Evolutionary conservation across 2,888 invertebrate species (phyloP).

Genomic region (Polyploca ridens): DNA sequence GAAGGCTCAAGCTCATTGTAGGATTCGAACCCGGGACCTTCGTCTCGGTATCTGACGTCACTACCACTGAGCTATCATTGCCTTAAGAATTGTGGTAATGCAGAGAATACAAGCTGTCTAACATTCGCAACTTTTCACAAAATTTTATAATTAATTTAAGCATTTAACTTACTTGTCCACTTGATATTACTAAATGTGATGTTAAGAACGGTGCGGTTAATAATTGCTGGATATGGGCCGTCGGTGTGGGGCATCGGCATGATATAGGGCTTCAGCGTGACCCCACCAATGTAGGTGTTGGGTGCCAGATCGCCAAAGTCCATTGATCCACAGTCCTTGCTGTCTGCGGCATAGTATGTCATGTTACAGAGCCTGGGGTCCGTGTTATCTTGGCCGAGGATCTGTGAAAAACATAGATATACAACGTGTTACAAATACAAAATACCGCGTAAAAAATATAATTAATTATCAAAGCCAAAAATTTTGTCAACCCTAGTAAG

Average conservation of each 20-base stretch:
- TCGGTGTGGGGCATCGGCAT: constrained; percentile 34
- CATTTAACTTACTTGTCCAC: constrained; percentile 72
- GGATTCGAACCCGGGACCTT: too few species aligned
- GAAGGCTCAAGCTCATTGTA: too few species aligned
- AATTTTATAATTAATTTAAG: too few species aligned
- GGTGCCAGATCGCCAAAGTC: constrained; percentile 66
- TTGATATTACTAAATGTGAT: constrained; percentile 78
- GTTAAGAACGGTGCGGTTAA: constrained; percentile 71
- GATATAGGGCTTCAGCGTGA: constrained; percentile 69
- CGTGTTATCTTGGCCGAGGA: constrained; percentile 52
- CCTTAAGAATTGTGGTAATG: too few species aligned
- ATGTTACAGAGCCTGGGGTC: constrained; percentile 66
- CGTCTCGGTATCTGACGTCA: too few species aligned
- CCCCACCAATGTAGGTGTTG: constrained; percentile 68
- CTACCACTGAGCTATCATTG: too few species aligned
- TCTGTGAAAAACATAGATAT: constrained; percentile 45
- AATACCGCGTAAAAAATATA: too few species aligned
- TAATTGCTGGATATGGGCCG: constrained; percentile 18
- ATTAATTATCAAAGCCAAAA: too few species aligned
- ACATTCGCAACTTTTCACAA: too few species aligned
- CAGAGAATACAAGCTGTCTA: too few species aligned
- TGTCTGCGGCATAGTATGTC: constrained; percentile 63
- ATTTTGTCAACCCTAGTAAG: too few species aligned
- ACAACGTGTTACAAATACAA: too few species aligned
- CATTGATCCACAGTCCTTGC: constrained; percentile 65